These are phyloP conservation scores for Pseudorasbora parva DNA, from an alignment of 2,113 vertebrate genomes.

Conservation along the genomic window DNA sequence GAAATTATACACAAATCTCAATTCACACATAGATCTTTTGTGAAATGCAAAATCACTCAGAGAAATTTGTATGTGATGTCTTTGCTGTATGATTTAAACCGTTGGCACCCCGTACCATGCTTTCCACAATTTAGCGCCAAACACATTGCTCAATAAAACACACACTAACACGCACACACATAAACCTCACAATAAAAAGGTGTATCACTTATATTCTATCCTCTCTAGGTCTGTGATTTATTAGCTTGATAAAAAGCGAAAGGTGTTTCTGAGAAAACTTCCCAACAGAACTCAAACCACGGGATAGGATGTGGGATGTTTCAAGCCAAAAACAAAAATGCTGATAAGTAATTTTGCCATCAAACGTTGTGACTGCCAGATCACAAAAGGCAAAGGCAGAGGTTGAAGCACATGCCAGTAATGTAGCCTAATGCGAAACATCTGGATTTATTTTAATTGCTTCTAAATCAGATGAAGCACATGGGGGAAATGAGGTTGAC, in stretches of 20 bases:
- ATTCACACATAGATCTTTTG: constrained; percentile 34
- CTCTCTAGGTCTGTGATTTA: background rate
- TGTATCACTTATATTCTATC: constrained; percentile 12
- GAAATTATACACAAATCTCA: constrained; percentile 36
- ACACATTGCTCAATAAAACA: constrained; percentile 13
- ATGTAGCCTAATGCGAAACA: constrained; percentile 71
- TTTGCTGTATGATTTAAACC: constrained; percentile 11
- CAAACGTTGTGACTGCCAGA: background rate
- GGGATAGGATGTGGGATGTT: background rate
- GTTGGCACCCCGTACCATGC: background rate
- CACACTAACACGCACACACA: constrained; percentile 34
- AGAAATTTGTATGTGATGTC: constrained; percentile 21
- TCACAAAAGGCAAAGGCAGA: constrained; percentile 46
- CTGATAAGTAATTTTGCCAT: background rate
- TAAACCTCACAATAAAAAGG: constrained; percentile 32
- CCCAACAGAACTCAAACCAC: background rate
- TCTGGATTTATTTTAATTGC: constrained; percentile 75
- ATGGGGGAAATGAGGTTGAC: constrained; percentile 60
- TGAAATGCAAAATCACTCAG: constrained; percentile 34
- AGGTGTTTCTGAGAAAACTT: background rate
- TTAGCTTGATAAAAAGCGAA: background rate
- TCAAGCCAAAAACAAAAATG: background rate
- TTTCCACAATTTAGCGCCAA: background rate
- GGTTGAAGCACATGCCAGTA: constrained; percentile 61
- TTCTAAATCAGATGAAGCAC: constrained; percentile 61